phyloP scores from a whole-genome alignment of 1,140 invertebrate genomes.

The Heliconius hewitsoni region DNA sequence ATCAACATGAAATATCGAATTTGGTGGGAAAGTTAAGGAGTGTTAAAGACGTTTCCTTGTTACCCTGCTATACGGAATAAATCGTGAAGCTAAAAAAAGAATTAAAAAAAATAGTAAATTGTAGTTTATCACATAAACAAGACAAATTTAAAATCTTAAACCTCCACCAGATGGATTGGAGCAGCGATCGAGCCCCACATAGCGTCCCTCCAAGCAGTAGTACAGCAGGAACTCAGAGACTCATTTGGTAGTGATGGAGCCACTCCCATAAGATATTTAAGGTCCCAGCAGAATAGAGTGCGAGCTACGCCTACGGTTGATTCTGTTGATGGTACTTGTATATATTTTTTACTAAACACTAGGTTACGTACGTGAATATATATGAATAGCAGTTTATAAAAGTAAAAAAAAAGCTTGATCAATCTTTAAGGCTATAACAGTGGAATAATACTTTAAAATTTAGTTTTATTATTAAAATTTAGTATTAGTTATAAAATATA shows the following conservation, averaged over 20 bases:
- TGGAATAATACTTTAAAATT: too few species aligned
- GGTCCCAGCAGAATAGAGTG: conserved; percentile 92
- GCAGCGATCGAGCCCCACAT: conserved; percentile 93
- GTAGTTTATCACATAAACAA: too few species aligned
- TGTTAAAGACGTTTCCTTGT: too few species aligned
- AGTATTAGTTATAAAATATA: not conserved
- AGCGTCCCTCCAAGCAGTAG: conserved; percentile 92
- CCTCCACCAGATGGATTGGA: conserved; percentile 89
- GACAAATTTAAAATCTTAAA: not conserved
- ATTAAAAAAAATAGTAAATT: too few species aligned
- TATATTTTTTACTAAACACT: not conserved
- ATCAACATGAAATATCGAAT: too few species aligned
- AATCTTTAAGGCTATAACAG: not conserved
- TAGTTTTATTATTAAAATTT: too few species aligned
- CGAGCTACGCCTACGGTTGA: conserved; percentile 84
- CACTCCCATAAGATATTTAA: conserved; percentile 89
- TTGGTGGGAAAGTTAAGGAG: too few species aligned
- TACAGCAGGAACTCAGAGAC: conserved; percentile 92
- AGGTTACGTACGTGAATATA: too few species aligned
- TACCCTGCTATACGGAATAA: too few species aligned
- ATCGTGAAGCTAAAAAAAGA: too few species aligned
- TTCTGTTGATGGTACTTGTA: conserved; percentile 70
- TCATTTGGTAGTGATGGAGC: conserved; percentile 92
- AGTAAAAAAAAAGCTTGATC: not conserved
- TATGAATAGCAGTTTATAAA: not conserved